Base-by-base conservation (phyloP, 2,797 vertebrate species). In the Typhlichthys eigenmanni region DNA sequence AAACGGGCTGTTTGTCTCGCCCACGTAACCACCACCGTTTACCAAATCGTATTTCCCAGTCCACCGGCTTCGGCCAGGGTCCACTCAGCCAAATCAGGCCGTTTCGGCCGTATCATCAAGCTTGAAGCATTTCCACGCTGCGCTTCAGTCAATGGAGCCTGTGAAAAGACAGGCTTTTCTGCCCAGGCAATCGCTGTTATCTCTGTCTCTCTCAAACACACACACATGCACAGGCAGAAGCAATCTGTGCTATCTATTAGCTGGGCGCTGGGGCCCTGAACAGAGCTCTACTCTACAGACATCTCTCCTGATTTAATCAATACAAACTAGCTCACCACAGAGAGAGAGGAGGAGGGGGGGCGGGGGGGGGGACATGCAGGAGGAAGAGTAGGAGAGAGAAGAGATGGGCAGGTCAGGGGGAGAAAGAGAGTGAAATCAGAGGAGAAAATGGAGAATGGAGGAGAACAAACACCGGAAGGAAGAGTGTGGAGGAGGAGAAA, bases 231-330 rank as follows among this genome's bases (percentile, higher is more conserved):
- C 58, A 60, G 55, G 17, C 62, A 57, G 12, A 70, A 66, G 64
- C 79, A 82, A 82, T 79, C 70, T 79, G 69, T 74, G 70, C 72
- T 80, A 76, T 83, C 80, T 81, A 83, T 83, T 85, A 80, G 80
- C 78, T 74, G 62, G 72, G 74, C 75, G 72, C 78, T 75, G 74
- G 70, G 76, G 66, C 78, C 76, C 78, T 64, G 72, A 79, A 78
- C 74, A 85, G 75, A 76, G 58, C 79, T 81, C 83, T 83, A 75
- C 78, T 82, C 78, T 62, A 82, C 83, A 82, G 75, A 82, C 67
- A 81, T 81, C 80, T 81, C 71, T 80, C 86, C 84, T 87, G 82
- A 89, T 90, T 86, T 82, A 89, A 89, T 89, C 90, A 89, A 91
- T 88, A 88, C 82, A 66, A 75, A 72, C 70, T 69, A 58, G 70